Evolutionary conservation across 2,113 vertebrate species (phyloP).

Genomic region (Zeus faber): DNA sequence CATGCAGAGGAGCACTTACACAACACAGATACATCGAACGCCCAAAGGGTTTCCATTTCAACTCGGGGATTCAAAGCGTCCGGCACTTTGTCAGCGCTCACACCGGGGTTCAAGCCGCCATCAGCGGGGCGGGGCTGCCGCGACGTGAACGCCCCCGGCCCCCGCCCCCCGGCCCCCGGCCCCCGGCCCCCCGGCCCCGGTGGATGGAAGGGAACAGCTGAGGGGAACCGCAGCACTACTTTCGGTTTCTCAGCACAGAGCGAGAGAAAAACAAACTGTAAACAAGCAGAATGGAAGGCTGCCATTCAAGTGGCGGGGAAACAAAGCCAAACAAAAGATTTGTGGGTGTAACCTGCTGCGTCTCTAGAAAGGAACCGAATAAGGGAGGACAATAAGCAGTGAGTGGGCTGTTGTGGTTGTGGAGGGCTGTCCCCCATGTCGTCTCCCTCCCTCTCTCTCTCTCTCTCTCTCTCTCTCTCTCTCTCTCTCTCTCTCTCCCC

Average conservation of each 20-base stretch:
- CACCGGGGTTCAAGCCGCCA: background rate
- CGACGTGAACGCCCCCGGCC: conserved; percentile 23
- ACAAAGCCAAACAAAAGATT: conserved; percentile 3
- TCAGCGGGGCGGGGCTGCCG: conserved; percentile 1
- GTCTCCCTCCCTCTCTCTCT: conserved; percentile 9
- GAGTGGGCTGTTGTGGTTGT: conserved; percentile 19
- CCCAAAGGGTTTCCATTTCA: too few species aligned
- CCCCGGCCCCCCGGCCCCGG: conserved; percentile 22
- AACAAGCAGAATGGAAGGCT: conserved; percentile 5
- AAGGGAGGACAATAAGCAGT: conserved; percentile 10
- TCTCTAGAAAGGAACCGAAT: conserved; percentile 10
- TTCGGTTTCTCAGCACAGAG: conserved; percentile 20
- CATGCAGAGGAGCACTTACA: too few species aligned
- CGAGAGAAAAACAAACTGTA: conserved; percentile 9
- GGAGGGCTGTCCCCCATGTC: conserved; percentile 50
- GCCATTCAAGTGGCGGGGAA: conserved; percentile 7
- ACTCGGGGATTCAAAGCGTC: too few species aligned
- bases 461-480: conserved; percentile 10
- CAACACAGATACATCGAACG: too few species aligned
- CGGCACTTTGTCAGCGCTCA: too few species aligned
- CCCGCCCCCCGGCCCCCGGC: conserved; percentile 21
- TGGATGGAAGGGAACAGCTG: conserved; percentile 72
- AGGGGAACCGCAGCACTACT: conserved; percentile 46
- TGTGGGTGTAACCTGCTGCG: conserved; percentile 10
- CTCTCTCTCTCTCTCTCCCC: too few species aligned